These are phyloP conservation scores for Drosophila mojavensis DNA, from an alignment of 1,140 invertebrate species.

Conservation along the genomic window DNA sequence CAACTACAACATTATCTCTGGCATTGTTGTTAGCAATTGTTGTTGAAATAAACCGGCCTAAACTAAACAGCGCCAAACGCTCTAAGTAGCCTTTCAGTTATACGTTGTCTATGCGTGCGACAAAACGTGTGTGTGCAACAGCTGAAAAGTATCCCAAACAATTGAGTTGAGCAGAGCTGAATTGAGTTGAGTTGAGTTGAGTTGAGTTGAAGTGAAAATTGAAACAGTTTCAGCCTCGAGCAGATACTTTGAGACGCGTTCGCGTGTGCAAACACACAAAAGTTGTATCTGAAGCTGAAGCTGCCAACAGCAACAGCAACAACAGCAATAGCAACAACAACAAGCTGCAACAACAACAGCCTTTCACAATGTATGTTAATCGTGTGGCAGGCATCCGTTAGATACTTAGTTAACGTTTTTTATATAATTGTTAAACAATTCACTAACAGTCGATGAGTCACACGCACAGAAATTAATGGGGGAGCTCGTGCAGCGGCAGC, in stretches of 20 bases:
- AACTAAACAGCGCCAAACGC: constrained; percentile 45
- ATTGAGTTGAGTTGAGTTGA: background rate
- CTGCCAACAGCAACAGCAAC: background rate
- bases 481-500: background rate
- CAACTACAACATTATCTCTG: constrained; percentile 59
- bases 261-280: constrained; percentile 32
- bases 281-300: constrained; percentile 4
- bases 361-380: constrained; percentile 56
- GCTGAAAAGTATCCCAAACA: constrained; percentile 32
- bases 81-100: constrained; percentile 77
- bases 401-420: constrained; percentile 31
- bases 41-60: constrained; percentile 77
- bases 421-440: constrained; percentile 41
- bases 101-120: constrained; percentile 77
- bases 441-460: constrained; percentile 61
- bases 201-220: constrained; percentile 30
- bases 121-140: constrained; percentile 69
- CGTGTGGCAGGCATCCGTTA: constrained; percentile 24
- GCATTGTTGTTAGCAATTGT: constrained; percentile 64
- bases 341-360: background rate
- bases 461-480: constrained; percentile 17
- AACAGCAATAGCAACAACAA: constrained; percentile 1
- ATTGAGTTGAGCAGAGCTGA: constrained; percentile 4
- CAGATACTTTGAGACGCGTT: constrained; percentile 21
- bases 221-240: constrained; percentile 1